Base-by-base conservation (phyloP, 2,888 invertebrate genomes). In the Euclidia mi region DNA sequence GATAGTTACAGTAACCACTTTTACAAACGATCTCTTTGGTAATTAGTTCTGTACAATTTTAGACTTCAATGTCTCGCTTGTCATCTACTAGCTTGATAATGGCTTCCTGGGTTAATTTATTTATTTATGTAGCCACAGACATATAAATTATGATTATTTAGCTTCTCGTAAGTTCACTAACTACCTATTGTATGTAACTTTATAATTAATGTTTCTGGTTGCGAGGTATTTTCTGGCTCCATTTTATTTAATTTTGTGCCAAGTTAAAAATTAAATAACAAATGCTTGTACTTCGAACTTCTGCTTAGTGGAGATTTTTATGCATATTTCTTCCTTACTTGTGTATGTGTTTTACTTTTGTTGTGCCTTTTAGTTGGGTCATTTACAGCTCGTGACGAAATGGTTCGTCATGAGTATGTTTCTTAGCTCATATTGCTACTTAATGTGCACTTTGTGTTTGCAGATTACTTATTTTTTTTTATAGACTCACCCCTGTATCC, bases 31-130 rank as follows among this genome's bases (percentile, higher is more conserved):
- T 79, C 81, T 84, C 81, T 71, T 78, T 76, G 78, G 84, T 89
- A 91, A 92, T 92, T 91, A 91, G 88, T 85, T 81, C 81, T 70
- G 87, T 85, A 88, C 88, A 88, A 85, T 90, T 91, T 89, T 87
- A 90, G 88, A 87, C 82, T 84, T 81, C 85, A 89, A 87, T 85
- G 86, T 81, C 77, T 76, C 66, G 71, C 77, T 76, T 86, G 86
- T 88, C 88, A 82, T 84, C 82, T 81, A 78, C 61, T 53, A 76
- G 74, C 76, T 70, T 73, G 76, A 79, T 89, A 86, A 90, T 86
- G 89, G 85, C 86, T 91, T 88, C 87, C 88, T 81, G 78, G 71
- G 82, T 71, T 82, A 82, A 90, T 90, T 90, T 87, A 88, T 85
- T 81, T 72, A 76, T n/a, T n/a, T n/a, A n/a, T 72, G 76, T 74